These are phyloP conservation scores for Spilogale gracilis DNA, from an alignment of 2,113 vertebrate species.

Conservation along the genomic window DNA sequence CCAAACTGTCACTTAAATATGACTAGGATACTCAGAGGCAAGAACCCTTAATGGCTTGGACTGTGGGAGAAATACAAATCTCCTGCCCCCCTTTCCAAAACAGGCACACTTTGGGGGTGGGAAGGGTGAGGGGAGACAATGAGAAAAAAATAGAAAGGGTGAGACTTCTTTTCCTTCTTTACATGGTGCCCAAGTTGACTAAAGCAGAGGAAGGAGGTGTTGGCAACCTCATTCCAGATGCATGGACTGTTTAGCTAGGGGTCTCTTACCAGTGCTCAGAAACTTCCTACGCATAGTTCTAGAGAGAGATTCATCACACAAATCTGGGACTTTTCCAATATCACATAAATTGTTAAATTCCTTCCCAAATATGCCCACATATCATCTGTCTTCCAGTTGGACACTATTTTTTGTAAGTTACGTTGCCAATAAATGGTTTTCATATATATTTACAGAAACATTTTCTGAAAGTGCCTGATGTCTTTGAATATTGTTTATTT, in stretches of 20 bases:
- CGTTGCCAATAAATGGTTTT: neutral
- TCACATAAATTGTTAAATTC: neutral
- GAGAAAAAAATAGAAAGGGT: neutral
- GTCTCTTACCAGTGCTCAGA: neutral
- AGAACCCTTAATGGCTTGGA: neutral
- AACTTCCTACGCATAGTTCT: neutral
- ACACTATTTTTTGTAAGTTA: neutral
- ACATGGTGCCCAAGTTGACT: neutral
- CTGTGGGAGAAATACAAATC: neutral
- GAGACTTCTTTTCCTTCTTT: neutral
- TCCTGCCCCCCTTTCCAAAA: neutral
- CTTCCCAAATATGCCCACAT: constrained; percentile 28
- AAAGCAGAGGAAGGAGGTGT: neutral
- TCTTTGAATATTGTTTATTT: constrained; percentile 30
- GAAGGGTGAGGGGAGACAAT: neutral
- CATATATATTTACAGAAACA: constrained; percentile 10
- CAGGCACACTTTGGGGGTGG: neutral
- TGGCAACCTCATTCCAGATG: neutral
- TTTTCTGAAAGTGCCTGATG: constrained; percentile 14
- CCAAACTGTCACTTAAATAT: neutral
- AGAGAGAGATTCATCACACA: neutral
- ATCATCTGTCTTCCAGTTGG: constrained; percentile 46
- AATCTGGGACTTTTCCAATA: neutral
- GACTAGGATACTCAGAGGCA: neutral
- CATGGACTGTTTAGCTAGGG: neutral